Percentiles rank a stretch among this genome's conserved stretches.
These are phyloP conservation scores for Eulemur rufifrons DNA, from an alignment of 2,113 vertebrate species.

Conservation along the genomic window DNA sequence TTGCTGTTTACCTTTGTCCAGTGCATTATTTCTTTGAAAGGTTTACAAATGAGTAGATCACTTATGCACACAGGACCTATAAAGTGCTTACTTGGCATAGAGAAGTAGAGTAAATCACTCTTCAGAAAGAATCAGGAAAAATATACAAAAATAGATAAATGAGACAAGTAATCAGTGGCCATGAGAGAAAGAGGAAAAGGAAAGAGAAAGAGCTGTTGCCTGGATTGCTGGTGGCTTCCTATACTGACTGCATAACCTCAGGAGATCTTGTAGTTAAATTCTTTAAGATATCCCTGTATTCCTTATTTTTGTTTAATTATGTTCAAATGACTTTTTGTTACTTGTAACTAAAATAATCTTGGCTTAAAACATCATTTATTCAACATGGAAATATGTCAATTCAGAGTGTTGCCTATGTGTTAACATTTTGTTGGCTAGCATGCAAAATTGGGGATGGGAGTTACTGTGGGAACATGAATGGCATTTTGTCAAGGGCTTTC, in stretches of 20 bases:
- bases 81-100: neutral
- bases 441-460: neutral
- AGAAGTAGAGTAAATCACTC: neutral
- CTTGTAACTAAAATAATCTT: neutral
- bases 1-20: neutral
- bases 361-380: neutral
- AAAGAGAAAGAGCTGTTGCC: neutral
- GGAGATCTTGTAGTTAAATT: neutral
- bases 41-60: neutral
- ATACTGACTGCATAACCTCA: rapidly evolving
- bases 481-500: conserved; percentile 26
- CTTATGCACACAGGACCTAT: neutral
- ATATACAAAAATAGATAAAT: neutral
- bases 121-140: neutral
- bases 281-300: neutral
- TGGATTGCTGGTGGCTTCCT: rapidly evolving
- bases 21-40: neutral
- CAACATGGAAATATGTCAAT: neutral
- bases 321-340: neutral
- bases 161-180: neutral
- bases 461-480: neutral
- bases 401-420: neutral
- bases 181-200: neutral
- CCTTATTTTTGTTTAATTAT: neutral
- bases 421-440: neutral